A percentile compares a stretch with the other conserved stretches of the same genome.
These are phyloP conservation scores for Corydoras maculifer DNA, from an alignment of 2,113 vertebrate genomes.

Conservation along the genomic window DNA sequence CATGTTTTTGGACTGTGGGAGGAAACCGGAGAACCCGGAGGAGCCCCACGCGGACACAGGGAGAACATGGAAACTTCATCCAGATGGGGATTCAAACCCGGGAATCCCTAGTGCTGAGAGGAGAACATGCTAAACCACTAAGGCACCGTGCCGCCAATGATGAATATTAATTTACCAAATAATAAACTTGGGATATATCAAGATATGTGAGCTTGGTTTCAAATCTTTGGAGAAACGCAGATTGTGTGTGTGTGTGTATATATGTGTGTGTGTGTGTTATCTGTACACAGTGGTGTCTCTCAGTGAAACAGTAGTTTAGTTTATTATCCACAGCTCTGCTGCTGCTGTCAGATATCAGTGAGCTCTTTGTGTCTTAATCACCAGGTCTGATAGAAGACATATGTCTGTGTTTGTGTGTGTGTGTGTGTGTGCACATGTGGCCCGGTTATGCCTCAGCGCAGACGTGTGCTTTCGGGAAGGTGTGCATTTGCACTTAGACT, in stretches of 20 bases:
- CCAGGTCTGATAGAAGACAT: neutral
- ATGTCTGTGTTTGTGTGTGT: neutral
- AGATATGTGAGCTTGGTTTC: neutral
- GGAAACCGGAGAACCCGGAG: no score
- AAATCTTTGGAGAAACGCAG: neutral
- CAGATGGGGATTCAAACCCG: no score
- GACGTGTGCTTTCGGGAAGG: neutral
- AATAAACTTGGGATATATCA: no score
- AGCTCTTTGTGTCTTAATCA: constrained; percentile 3
- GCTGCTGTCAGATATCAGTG: constrained; percentile 13
- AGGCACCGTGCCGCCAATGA: no score
- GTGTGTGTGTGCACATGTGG: neutral
- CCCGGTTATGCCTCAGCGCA: neutral
- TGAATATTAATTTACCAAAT: no score
- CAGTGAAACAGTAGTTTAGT: constrained; percentile 12
- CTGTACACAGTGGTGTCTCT: constrained; percentile 16
- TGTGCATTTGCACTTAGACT: neutral
- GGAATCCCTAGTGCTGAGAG: no score
- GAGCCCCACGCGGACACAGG: no score
- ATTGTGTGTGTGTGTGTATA: neutral
- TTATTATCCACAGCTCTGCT: constrained; percentile 12
- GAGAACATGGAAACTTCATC: no score
- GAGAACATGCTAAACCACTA: no score
- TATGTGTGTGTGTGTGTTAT: neutral
- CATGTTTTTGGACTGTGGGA: no score